Base-by-base conservation (phyloP, 2,113 vertebrate species). In the Ranitomeya imitator region DNA sequence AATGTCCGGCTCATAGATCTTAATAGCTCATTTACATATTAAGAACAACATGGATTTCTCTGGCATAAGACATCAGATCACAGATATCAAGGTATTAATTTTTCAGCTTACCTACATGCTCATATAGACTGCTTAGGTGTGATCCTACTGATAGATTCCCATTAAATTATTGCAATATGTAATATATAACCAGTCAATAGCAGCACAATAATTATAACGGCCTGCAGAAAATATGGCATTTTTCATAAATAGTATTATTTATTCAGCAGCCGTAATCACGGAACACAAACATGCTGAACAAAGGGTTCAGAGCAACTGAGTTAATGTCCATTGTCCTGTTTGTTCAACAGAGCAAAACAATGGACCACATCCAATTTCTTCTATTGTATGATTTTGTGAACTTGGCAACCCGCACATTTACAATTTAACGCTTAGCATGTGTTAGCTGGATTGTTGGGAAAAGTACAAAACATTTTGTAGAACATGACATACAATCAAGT, bases 251-350 rank as follows among this genome's bases (percentile, higher is more conserved):
- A 52, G 57, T 23, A 57, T 14, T 79, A 23, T 55, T 79, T 57
- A 55, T 14, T 54, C 21, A 15, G 52, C n/a, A 6, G 5, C 52
- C 13, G 21, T 57, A 79, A 79, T 79, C 77, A 14, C 52, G 57
- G 21, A 19, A 7, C 77, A 55, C 77, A 83, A 63, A 65, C 60
- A 65, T 51, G 18, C 19, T 51, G 11, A 45, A 79, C 77, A 79
- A 51, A n/a, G 19, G 26, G 8, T 21, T 63, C 60, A 51, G 23
- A 63, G 60, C 60, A 13, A 65, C 4, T n/a, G 31, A 60, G 9
- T 51, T 83, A 83, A 65, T 6, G 37, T 65, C 60, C 60, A 63
- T 21, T 83, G 59, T 83, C 59, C 80, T 65, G n/a, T 71, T 55
- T 55, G 77, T 21, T 71, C 16, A 51, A 51, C 45, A 84, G 63